These are phyloP conservation scores for Syngnathus scovelli DNA, from an alignment of 2,113 vertebrate genomes.

Conservation along the genomic window DNA sequence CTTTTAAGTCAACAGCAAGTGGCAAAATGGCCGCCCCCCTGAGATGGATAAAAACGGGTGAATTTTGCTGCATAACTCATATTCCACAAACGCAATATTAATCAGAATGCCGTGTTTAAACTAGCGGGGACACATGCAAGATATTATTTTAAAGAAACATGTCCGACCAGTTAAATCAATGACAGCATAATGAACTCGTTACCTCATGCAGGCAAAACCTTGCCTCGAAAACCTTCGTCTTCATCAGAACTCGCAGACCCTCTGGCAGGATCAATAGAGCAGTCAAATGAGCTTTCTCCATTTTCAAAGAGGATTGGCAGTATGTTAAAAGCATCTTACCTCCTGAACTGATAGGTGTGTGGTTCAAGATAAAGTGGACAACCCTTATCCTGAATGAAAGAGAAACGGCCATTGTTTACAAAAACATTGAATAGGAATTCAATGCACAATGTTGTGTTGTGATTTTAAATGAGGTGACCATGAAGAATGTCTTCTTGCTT, in stretches of 20 bases:
- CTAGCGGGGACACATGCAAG: too few species aligned
- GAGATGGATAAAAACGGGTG: too few species aligned
- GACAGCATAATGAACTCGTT: not conserved
- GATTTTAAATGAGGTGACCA: too few species aligned
- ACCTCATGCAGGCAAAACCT: slow-evolving; percentile 87
- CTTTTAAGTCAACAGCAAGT: too few species aligned
- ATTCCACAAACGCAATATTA: too few species aligned
- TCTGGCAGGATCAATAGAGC: slow-evolving; percentile 54
- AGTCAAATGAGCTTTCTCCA: not conserved
- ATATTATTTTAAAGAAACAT: too few species aligned
- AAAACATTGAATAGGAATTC: not conserved
- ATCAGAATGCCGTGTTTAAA: too few species aligned
- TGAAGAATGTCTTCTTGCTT: too few species aligned
- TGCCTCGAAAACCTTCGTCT: slow-evolving; percentile 76
- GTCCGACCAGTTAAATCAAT: too few species aligned
- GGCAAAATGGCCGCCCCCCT: too few species aligned
- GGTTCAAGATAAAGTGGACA: slow-evolving; percentile 78
- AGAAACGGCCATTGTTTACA: not conserved
- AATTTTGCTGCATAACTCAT: too few species aligned
- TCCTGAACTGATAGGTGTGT: slow-evolving; percentile 54
- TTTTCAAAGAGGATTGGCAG: not conserved
- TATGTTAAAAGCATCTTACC: slow-evolving; percentile 43
- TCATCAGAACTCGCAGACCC: slow-evolving; percentile 68
- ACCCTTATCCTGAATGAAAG: slow-evolving; percentile 85
- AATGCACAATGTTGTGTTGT: too few species aligned